Conservation (phyloP, 2,113 vertebrate species). For the Paedocypris sp. region DNA sequence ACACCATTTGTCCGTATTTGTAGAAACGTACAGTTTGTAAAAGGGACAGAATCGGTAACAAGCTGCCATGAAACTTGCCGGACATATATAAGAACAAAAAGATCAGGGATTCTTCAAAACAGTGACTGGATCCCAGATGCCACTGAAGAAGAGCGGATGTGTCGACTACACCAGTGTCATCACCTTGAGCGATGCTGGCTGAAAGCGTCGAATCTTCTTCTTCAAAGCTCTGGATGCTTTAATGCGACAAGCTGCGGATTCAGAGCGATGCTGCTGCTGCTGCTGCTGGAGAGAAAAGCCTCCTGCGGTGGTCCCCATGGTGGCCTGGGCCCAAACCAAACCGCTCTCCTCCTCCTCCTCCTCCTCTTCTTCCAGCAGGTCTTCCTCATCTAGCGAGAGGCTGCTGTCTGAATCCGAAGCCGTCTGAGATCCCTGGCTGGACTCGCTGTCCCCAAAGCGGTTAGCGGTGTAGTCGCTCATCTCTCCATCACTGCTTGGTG, state of each 20-base stretch:
- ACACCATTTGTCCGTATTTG: too few relatives aligned
- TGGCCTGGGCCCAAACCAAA: constrained; percentile 63
- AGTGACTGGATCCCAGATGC: neutral
- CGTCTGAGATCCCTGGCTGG: constrained; percentile 64
- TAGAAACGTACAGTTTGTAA: too few relatives aligned
- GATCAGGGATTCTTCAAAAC: too few relatives aligned
- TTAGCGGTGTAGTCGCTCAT: constrained; percentile 76
- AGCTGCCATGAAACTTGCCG: too few relatives aligned
- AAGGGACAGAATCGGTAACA: too few relatives aligned
- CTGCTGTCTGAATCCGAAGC: constrained; percentile 55
- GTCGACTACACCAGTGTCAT: constrained; percentile 93
- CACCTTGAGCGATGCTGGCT: constrained; percentile 80
- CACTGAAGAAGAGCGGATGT: too few relatives aligned
- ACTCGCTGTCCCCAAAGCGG: constrained; percentile 78
- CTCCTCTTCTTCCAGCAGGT: constrained; percentile 46
- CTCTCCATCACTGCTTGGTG: constrained; percentile 75
- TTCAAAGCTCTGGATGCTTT: constrained; percentile 89
- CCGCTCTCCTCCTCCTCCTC: constrained; percentile 51
- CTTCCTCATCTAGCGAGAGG: constrained; percentile 53
- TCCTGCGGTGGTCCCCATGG: constrained; percentile 47
- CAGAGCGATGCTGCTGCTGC: constrained; percentile 53
- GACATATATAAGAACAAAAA: too few relatives aligned
- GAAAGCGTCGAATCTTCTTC: constrained; percentile 88
- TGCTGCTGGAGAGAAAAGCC: constrained; percentile 45
- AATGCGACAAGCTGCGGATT: constrained; percentile 75